Evolutionary conservation across 2,113 vertebrate species (phyloP).

Genomic region (Ameiurus melas): DNA sequence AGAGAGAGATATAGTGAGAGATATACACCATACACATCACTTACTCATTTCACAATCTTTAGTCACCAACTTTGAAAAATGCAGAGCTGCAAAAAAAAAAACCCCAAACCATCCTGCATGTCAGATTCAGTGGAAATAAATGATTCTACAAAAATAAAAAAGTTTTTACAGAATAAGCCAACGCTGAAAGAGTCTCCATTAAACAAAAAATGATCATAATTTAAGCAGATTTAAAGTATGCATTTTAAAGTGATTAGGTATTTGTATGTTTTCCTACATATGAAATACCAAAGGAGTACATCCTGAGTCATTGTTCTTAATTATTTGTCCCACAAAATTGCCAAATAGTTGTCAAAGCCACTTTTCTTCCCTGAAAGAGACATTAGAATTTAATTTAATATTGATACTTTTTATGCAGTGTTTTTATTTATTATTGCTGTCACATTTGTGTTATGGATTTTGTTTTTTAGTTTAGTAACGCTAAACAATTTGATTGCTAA

Average conservation of each 20-base stretch:
- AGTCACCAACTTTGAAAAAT: constrained; percentile 15
- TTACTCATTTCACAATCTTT: constrained; percentile 47
- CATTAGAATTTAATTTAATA: background rate
- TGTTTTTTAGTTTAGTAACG: no score
- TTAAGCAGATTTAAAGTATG: background rate
- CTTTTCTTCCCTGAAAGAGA: background rate
- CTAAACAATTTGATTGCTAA: background rate
- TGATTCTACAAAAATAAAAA: no score
- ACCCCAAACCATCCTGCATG: no score
- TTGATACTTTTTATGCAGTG: background rate
- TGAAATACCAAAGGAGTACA: background rate
- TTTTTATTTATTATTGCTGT: background rate
- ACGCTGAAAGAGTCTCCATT: background rate
- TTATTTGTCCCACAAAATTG: background rate
- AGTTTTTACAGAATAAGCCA: background rate
- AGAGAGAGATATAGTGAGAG: constrained; percentile 53
- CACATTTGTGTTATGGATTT: no score
- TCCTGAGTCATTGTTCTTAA: background rate
- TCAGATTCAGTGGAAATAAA: constrained; percentile 20
- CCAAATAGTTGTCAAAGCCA: background rate
- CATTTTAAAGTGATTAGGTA: background rate
- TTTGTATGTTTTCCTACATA: background rate
- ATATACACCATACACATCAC: background rate
- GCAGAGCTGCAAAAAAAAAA: constrained; percentile 16
- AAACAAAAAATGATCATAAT: background rate